Percentiles rank a stretch among this genome's conserved stretches.
These are phyloP conservation scores for Nomada fabriciana DNA, from an alignment of 2,888 invertebrate genomes.

Conservation along the genomic window DNA sequence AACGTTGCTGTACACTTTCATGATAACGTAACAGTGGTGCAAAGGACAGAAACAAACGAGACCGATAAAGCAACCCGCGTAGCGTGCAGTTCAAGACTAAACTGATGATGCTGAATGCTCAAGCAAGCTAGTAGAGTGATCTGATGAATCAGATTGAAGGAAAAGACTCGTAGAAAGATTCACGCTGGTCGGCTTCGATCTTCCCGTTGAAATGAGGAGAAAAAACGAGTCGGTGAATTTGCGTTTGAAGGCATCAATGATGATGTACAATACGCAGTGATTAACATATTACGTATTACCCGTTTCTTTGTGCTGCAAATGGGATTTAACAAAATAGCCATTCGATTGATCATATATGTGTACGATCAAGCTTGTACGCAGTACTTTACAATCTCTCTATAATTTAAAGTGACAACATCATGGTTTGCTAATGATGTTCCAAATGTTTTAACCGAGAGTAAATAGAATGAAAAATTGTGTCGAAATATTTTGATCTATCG, in stretches of 20 bases:
- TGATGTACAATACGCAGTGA: not conserved
- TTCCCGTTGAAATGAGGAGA: not conserved
- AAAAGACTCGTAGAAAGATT: conserved; percentile 46
- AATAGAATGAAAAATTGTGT: not conserved
- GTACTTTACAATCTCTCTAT: not conserved
- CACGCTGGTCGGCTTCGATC: not conserved
- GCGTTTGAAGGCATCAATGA: not conserved
- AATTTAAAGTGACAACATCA: not conserved
- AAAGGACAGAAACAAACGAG: not conserved
- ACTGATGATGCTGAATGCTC: conserved; percentile 31
- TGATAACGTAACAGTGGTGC: not conserved
- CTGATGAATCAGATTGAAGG: conserved; percentile 35
- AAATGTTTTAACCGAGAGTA: not conserved
- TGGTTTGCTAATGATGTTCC: not conserved
- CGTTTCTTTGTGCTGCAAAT: not conserved
- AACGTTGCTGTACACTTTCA: conserved; percentile 16
- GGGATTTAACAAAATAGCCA: conserved; percentile 11
- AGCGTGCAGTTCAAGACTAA: conserved; percentile 44
- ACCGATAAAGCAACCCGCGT: conserved; percentile 45
- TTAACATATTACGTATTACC: conserved; percentile 7
- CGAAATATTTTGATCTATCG: not conserved
- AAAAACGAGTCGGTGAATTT: not conserved
- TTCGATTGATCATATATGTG: too few relatives aligned
- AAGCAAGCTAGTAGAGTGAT: conserved; percentile 18
- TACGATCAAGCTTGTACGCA: not conserved